Evolutionary conservation across 2,888 invertebrate genomes (phyloP), one percentile per base, ranked within the genome.

Genomic region (Ophion slaviceki): DNA sequence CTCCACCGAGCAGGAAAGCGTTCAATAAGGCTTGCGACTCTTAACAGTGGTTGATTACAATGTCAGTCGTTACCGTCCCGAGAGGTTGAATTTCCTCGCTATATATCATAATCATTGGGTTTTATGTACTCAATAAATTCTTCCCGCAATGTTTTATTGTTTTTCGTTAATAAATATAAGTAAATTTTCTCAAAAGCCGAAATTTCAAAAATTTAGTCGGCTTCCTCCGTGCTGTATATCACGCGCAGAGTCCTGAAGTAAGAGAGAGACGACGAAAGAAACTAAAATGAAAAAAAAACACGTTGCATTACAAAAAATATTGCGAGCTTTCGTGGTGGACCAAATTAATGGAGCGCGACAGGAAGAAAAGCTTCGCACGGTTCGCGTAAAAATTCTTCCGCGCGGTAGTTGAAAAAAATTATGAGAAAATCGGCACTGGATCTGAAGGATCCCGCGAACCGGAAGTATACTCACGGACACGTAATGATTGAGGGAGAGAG

Each of bases 241-340:
- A 82, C 68, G 2, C 78, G 83, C 2, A 86, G 80, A 7, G 83
- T 86, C 57, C 76, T 86, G 66, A 84, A 84, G 11, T 86, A 83
- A 2, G 86, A 86, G 53, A 83, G 75, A 6, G 77, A 45, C 17
- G 59, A 62, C 17, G 78, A 84, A 11, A 86, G 53, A 47, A 86
- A 86, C 86, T 84, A 70, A 40, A 77, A 83, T 11, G 32, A 32
- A 71, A 66, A 64, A 32, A 20, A 36, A 72, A 8, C 36, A 20
- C 10, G n/a, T 32, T 61, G 20, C n/a, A 24, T 45, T 20, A 2
- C n/a, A 45, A 8, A n/a, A 45, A 53, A 53, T 3, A 17, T 11
- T 17, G 0, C 14, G 17, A 17, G 2, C 0, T 53, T 14, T 53
- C 53, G 4, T 53, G 0, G 14, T 53, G 53, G 53, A 17, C 3